Conservation (phyloP, 2,888 invertebrate species). For the Serrognathus titanus region DNA sequence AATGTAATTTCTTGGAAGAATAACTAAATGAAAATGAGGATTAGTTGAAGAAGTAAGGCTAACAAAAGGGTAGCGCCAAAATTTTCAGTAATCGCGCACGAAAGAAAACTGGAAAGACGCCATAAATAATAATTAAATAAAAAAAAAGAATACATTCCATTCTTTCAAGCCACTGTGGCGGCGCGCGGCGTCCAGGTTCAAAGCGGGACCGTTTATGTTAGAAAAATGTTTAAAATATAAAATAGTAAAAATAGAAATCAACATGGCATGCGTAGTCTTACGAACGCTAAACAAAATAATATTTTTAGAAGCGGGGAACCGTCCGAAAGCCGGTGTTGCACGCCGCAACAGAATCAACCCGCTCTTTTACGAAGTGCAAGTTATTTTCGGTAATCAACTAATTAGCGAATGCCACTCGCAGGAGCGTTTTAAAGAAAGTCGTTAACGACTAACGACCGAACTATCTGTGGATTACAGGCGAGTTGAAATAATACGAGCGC, state of each 20-base stretch:
- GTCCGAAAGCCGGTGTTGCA: not conserved
- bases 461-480: constrained; percentile 29
- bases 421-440: constrained; percentile 34
- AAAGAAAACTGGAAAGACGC: too few species aligned
- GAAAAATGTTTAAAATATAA: constrained; percentile 17
- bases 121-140: too few species aligned
- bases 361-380: too few species aligned
- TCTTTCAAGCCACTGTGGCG: too few species aligned
- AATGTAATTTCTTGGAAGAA: too few species aligned
- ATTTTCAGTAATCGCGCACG: too few species aligned
- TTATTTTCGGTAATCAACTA: constrained; percentile 31
- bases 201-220: not conserved
- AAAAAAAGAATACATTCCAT: too few species aligned
- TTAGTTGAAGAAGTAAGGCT: too few species aligned
- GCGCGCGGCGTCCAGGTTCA: too few species aligned
- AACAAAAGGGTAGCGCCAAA: too few species aligned
- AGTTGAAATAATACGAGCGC: constrained; percentile 37
- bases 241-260: constrained; percentile 17
- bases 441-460: constrained; percentile 38
- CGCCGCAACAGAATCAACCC: not conserved
- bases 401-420: constrained; percentile 37
- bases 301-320: constrained; percentile 2
- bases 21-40: too few species aligned
- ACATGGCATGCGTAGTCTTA: constrained; percentile 9
- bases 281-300: constrained; percentile 14